phyloP scores from a whole-genome alignment of 2,113 vertebrate genomes.

The Lophius piscatorius region DNA sequence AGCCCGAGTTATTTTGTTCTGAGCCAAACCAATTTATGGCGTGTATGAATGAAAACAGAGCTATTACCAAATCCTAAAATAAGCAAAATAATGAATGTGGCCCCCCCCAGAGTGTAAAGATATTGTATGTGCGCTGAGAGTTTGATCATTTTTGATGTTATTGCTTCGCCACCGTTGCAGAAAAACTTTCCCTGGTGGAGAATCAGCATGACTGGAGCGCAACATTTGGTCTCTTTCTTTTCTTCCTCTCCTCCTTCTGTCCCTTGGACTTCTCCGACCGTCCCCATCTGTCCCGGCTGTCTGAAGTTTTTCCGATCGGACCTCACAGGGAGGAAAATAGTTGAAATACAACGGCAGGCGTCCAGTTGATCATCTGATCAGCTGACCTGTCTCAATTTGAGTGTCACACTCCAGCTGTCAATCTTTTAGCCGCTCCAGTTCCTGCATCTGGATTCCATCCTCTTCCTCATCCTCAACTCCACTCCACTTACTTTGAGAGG shows the following conservation, averaged over 20 bases:
- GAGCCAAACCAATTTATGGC: conserved; percentile 41
- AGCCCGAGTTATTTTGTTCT: conserved; percentile 30
- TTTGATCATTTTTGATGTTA: conserved; percentile 1
- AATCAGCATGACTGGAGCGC: conserved; percentile 21
- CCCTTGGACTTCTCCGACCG: conserved; percentile 57
- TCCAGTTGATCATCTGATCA: not conserved
- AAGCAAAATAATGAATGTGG: conserved; percentile 32
- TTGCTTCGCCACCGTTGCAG: conserved; percentile 18
- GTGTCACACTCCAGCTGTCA: conserved; percentile 4
- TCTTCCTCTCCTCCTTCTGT: conserved; percentile 37
- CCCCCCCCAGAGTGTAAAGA: too few relatives aligned
- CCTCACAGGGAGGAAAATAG: conserved; percentile 17
- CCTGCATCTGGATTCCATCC: too few relatives aligned
- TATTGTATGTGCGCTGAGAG: too few relatives aligned
- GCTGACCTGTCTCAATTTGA: conserved; percentile 21
- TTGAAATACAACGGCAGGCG: conserved; percentile 24
- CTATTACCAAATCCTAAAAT: conserved; percentile 25
- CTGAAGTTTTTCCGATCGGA: conserved; percentile 17
- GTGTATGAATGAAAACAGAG: conserved; percentile 43
- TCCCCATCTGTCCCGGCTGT: conserved; percentile 40
- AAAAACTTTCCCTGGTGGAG: too few relatives aligned
- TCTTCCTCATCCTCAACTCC: too few relatives aligned
- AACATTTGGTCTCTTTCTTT: conserved; percentile 56
- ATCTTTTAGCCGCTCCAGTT: not conserved
- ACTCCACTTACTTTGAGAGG: not conserved